Base-by-base conservation (phyloP, 1,140 invertebrate genomes). In the Platyscapa corneri region DNA sequence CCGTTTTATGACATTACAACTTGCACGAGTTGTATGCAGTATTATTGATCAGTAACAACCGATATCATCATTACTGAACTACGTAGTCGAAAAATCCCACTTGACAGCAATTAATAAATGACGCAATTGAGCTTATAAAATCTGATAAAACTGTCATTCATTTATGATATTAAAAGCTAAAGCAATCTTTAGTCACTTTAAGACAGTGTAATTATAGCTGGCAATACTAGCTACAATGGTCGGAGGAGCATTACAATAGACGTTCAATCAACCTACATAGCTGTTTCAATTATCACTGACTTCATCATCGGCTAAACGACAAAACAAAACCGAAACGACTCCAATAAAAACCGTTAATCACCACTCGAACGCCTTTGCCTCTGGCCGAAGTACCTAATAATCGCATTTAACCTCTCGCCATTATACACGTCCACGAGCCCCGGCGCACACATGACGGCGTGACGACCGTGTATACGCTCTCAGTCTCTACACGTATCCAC, bases 401-500 rank as follows among this genome's bases (percentile, higher is more conserved):
- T 82, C 67, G 34, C 70, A 30, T 82, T 74, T 39, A 82, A 75
- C 70, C 70, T 56, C 49, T 37, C 81, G 32, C 49, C 65, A 56
- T 82, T 82, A 74, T 56, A 27, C 64, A 81, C 14, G 23, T 65
- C 3, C 60, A 27, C 39, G 30, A n/a, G 32, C 77, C 8, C 39
- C 78, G 20, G 37, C n/a, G 32, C 76, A 39, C 49, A 46, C 60
- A 49, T 37, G 60, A 67, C 34, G 42, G 12, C 42, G 6, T n/a
- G n/a, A n/a, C n/a, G 56, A 30, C 12, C 46, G 49, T 2, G 18
- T 46, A 46, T 46, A 46, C 42, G 18, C 49, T 7, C 49, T 7
- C 49, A 77, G 30, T n/a, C 56, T 79, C 46, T 30, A 70, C 83
- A 87, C 87, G 87, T 89, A 89, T 90, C 83, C 88, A 92, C 94